Percentiles rank a stretch among this genome's conserved stretches.
phyloP scores from a whole-genome alignment of 1,140 invertebrate species.

The Thrips palmi region DNA sequence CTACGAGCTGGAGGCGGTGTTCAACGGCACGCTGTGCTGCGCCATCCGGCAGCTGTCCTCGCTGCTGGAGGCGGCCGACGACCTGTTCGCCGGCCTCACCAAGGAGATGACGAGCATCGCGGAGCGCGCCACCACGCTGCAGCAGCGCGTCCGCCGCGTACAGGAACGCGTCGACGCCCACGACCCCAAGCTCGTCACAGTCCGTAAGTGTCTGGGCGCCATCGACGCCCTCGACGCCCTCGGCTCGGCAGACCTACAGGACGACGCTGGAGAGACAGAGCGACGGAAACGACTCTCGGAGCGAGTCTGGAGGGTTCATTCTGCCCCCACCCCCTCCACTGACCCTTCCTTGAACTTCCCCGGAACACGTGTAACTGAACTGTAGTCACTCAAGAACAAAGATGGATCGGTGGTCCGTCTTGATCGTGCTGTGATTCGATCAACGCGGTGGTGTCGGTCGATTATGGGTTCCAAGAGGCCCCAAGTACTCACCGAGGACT shows the following conservation, averaged over 20 bases:
- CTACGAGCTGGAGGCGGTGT: conserved; percentile 51
- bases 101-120: conserved; percentile 44
- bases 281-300: no score
- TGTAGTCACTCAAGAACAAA: no score
- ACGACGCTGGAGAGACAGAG: no score
- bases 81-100: conserved; percentile 55
- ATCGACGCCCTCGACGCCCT: not conserved
- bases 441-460: no score
- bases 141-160: conserved; percentile 36
- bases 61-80: conserved; percentile 52
- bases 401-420: no score
- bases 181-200: conserved; percentile 62
- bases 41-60: conserved; percentile 56
- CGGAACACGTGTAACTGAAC: conserved; percentile 7
- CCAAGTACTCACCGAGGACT: no score
- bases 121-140: conserved; percentile 39
- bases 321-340: conserved; percentile 22
- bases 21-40: conserved; percentile 56
- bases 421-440: no score
- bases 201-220: conserved; percentile 81
- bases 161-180: conserved; percentile 35
- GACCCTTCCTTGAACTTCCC: conserved; percentile 15
- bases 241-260: no score
- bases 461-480: no score
- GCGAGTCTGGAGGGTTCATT: no score